Evolutionary conservation across 2,888 invertebrate species (phyloP), one percentile per base, ranked within the genome.

Genomic region (Volucella zonaria): DNA sequence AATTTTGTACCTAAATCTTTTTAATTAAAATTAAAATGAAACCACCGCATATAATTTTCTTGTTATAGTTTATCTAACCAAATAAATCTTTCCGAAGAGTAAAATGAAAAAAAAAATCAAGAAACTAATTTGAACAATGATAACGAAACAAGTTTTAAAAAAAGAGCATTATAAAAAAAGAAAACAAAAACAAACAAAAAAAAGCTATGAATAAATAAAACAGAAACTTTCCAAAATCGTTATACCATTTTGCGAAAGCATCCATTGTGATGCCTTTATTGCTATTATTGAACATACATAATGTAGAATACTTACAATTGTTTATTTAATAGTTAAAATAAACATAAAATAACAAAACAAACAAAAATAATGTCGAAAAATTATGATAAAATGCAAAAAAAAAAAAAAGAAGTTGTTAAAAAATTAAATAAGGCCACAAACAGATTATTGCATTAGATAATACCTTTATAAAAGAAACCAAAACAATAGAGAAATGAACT

Each of bases 281-380:
- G 74, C 74, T 75, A 75, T 80, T 71, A 66, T 61, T 74, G 61
- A 79, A 80, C 47, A 74, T 82, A 40, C 74, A 75, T 70, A 64
- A 70, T 79, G 82, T 75, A 81, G 58, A 64, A 52, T 64, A 81
- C 43, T 18, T 64, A 71, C 58, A 76, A 66, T 73, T 78, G 74
- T 82, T 79, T 75, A 75, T 79, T 83, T 80, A 43, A 75, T 80
- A 75, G 83, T 83, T 83, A 61, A 83, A 83, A 51, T 56, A 62
- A 45, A 40, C 18, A 23, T 18, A 43, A 62, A 42, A 64, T 6
- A 78, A 71, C 31, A 62, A 43, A 54, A 15, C 18, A 23, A 18
- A 67, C 61, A 58, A 14, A 70, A 59, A 42, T 15, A 67, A 62
- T 14, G 18, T 12, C 23, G 51, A 47, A 64, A 52, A 31, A 58